These are phyloP conservation scores for Tauraco erythrolophus DNA, from an alignment of 2,113 vertebrate species.

Conservation along the genomic window DNA sequence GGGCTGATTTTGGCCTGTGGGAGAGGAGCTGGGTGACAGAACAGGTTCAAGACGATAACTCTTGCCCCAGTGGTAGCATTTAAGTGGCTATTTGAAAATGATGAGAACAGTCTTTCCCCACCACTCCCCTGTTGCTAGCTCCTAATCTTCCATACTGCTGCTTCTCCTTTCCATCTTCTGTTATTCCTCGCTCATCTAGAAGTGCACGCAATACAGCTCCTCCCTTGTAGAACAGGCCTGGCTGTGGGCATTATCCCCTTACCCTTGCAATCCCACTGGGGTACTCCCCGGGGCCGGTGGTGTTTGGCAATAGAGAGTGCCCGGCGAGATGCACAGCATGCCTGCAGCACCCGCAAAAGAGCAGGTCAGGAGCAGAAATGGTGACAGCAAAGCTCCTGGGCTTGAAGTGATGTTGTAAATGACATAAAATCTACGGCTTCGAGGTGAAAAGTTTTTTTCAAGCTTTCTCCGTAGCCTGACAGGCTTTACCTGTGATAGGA, in stretches of 20 bases:
- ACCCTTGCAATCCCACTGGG: fast-evolving
- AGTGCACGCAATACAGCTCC: not conserved
- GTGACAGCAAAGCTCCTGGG: not conserved
- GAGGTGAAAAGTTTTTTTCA: not conserved
- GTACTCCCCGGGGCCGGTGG: fast-evolving
- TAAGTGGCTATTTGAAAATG: not conserved
- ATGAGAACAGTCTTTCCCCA: not conserved
- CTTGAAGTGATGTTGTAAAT: not conserved
- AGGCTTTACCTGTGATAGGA: not conserved
- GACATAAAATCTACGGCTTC: not conserved
- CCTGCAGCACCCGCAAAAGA: not conserved
- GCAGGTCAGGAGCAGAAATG: fast-evolving
- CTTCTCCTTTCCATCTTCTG: not conserved
- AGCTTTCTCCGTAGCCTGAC: not conserved
- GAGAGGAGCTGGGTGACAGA: not conserved
- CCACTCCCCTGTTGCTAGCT: fast-evolving
- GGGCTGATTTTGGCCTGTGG: not conserved
- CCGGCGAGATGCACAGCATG: fast-evolving
- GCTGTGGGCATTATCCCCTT: not conserved
- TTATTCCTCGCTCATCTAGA: not conserved
- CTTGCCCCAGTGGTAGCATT: not conserved
- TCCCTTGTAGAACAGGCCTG: not conserved
- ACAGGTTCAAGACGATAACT: not conserved
- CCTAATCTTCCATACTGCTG: not conserved
- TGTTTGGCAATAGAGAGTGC: fast-evolving